Evolutionary conservation across 2,888 invertebrate species (phyloP), one percentile per base, ranked within the genome.

Genomic region (Herminia tarsipennalis): DNA sequence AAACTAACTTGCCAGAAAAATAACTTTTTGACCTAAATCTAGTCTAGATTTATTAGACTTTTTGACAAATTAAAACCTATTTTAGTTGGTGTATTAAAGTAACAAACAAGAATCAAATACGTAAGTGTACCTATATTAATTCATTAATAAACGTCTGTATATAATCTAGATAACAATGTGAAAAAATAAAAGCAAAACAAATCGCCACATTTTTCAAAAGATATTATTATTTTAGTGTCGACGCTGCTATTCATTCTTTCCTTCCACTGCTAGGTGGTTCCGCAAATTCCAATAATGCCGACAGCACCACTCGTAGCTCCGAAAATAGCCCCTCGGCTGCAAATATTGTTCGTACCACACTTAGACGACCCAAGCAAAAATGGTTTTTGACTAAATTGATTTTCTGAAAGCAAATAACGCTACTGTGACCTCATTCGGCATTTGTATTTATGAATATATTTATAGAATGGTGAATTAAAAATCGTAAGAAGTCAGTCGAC

Each of bases 311-410:
- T 73, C 66, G 70, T 62, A 70, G 72, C 70, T 72, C 70, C 75
- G 66, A 78, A 83, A 78, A 83, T 77, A 72, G 72, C 76, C 68
- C 69, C 63, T 65, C 69, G 63, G 66, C 69, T 72, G 79, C 81
- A 83, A 83, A 86, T 85, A 85, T 83, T 81, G 81, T 78, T 74
- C 69, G 73, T 74, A 71, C 72, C 64, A 73, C 69, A 76, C 70
- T 76, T 70, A 73, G 62, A 56, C 71, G 71, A 74, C 67, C 71
- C 66, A 66, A 71, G 73, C 73, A 75, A 71, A 80, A 78, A 77
- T 73, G 61, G 70, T 74, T 76, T 77, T 75, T 70, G 70, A 71
- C 76, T 71, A 79, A 81, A 82, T 81, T 81, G 76, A 70, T 77
- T 81, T 70, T 72, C 51, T 57, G 49, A 46, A 61, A 57, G 53